These are phyloP conservation scores for Allygus modestus DNA, from an alignment of 2,888 invertebrate species.

Conservation along the genomic window DNA sequence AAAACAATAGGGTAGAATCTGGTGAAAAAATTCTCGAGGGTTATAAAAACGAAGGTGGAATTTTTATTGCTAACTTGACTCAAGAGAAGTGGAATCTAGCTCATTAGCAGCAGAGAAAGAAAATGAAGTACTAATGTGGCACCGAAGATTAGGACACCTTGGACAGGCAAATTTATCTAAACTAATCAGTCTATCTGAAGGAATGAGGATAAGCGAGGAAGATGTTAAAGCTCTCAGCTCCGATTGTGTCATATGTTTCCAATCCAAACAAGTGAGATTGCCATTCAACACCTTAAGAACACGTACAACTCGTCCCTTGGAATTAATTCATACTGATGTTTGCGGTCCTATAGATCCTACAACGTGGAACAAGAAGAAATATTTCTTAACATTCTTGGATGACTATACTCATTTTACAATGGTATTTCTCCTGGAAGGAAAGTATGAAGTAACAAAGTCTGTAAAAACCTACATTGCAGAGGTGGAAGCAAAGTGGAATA, in stretches of 20 bases:
- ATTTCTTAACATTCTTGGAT: slow-evolving; percentile 60
- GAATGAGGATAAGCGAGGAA: slow-evolving; percentile 26
- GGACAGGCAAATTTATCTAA: slow-evolving; percentile 48
- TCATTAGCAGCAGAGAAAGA: slow-evolving; percentile 10
- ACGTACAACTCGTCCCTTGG: slow-evolving; percentile 55
- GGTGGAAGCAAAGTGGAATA: slow-evolving; percentile 41
- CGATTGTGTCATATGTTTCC: slow-evolving; percentile 56
- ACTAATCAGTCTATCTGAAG: slow-evolving; percentile 27
- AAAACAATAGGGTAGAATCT: slow-evolving; percentile 44
- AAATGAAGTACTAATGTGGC: slow-evolving; percentile 28
- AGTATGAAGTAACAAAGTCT: slow-evolving; percentile 58
- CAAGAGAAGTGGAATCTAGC: slow-evolving; percentile 2
- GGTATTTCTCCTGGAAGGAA: slow-evolving; percentile 2
- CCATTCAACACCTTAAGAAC: slow-evolving; percentile 48
- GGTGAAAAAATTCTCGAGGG: slow-evolving; percentile 45
- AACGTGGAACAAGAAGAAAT: slow-evolving; percentile 45
- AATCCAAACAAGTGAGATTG: slow-evolving; percentile 55
- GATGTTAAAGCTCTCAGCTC: neutral
- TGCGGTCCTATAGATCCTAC: slow-evolving; percentile 50
- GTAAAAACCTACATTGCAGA: slow-evolving; percentile 56
- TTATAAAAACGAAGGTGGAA: slow-evolving; percentile 25
- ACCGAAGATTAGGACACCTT: slow-evolving; percentile 61
- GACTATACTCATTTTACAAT: slow-evolving; percentile 62
- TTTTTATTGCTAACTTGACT: slow-evolving; percentile 50
- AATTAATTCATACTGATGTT: slow-evolving; percentile 41